These are phyloP conservation scores for Cyanistes caeruleus DNA, from an alignment of 2,113 vertebrate species.

Conservation along the genomic window DNA sequence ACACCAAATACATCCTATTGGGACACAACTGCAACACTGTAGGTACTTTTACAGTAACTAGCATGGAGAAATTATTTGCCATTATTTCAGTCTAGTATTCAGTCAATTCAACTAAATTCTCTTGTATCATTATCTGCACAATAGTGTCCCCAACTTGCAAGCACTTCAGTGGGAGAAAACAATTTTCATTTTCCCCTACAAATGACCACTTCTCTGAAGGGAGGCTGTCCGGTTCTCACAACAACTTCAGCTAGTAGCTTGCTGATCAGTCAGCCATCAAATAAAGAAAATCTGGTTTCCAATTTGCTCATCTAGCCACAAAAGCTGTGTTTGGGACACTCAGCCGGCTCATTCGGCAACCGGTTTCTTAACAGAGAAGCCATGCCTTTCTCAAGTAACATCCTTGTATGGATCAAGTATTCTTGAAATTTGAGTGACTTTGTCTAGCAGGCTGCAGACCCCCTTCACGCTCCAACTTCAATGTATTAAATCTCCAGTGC, in stretches of 20 bases:
- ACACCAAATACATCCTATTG: background rate
- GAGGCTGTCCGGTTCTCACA: background rate
- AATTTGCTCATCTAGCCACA: background rate
- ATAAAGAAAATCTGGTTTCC: background rate
- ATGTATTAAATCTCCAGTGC: slow-evolving; percentile 64
- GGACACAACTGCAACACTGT: background rate
- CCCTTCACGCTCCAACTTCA: slow-evolving; percentile 63
- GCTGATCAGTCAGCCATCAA: background rate
- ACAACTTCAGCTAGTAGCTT: background rate
- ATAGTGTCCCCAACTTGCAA: background rate
- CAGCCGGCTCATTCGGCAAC: background rate
- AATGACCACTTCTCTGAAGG: background rate
- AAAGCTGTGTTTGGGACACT: background rate
- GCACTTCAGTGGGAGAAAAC: background rate
- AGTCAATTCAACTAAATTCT: background rate
- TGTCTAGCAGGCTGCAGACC: slow-evolving; percentile 63
- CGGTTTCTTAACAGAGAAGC: background rate
- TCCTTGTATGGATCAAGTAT: slow-evolving; percentile 55
- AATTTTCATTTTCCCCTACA: background rate
- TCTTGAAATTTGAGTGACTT: slow-evolving; percentile 70
- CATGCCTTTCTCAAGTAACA: slow-evolving; percentile 63
- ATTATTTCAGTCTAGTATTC: background rate
- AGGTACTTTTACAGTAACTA: background rate
- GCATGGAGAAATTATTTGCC: background rate
- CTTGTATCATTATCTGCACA: background rate